Percentiles rank a stretch among this genome's conserved stretches.
Evolutionary conservation across 2,888 invertebrate species (phyloP).

Genomic region (Rhagophthalmus giganteus): DNA sequence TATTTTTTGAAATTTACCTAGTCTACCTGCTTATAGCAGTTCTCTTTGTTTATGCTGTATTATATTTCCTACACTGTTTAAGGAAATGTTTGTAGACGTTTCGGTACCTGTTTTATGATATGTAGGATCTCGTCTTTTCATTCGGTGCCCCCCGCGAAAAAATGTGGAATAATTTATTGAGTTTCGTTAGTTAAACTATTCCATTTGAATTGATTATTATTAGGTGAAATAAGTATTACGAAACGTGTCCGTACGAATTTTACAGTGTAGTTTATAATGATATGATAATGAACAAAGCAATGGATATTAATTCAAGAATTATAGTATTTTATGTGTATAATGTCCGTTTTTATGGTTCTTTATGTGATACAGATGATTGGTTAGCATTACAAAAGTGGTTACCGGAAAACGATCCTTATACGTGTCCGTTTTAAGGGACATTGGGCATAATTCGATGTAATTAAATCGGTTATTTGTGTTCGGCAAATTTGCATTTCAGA

Average conservation of each 20-base stretch:
- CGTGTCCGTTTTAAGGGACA: conserved; percentile 10
- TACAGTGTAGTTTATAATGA: conserved; percentile 40
- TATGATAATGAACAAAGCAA: conserved; percentile 50
- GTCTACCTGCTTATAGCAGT: conserved; percentile 42
- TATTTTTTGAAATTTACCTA: conserved; percentile 42
- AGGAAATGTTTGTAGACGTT: background rate
- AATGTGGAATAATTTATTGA: too few species aligned
- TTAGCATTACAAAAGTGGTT: conserved; percentile 48
- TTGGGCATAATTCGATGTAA: conserved; percentile 34
- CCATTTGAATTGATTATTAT: too few species aligned
- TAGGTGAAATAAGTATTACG: too few species aligned
- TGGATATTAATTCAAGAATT: conserved; percentile 54
- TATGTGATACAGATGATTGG: conserved; percentile 57
- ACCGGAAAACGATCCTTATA: conserved; percentile 41
- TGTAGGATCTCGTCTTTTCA: too few species aligned
- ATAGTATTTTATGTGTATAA: conserved; percentile 55
- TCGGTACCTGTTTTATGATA: too few species aligned
- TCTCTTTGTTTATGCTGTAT: conserved; percentile 43
- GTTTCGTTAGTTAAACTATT: too few species aligned
- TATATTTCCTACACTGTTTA: conserved; percentile 41
- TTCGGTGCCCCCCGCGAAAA: too few species aligned
- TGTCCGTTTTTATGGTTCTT: conserved; percentile 56
- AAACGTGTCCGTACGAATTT: too few species aligned
- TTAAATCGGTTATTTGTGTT: conserved; percentile 52
- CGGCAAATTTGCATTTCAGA: conserved; percentile 44